These are phyloP conservation scores for Stratiolaelaps scimitus DNA, from an alignment of 1,140 invertebrate genomes.

Conservation along the genomic window DNA sequence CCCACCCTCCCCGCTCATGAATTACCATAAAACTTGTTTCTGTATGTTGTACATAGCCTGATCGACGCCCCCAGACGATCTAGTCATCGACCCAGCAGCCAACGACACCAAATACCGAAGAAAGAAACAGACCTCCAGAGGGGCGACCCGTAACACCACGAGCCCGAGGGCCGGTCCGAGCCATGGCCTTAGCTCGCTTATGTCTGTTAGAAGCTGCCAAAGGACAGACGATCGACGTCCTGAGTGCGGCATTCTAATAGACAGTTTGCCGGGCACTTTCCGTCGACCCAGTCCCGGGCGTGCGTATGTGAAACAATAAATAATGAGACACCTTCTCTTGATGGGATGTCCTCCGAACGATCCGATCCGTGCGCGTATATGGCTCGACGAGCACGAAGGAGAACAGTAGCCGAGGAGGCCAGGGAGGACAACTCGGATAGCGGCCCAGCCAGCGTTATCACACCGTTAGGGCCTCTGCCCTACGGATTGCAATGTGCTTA, in stretches of 20 bases:
- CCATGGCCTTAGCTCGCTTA: neutral
- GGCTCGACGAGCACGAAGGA: too few relatives aligned
- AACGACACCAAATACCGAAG: neutral
- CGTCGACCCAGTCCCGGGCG: too few relatives aligned
- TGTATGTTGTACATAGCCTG: conserved; percentile 4
- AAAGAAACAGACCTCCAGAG: too few relatives aligned
- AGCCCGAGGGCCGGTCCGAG: neutral
- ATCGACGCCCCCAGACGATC: conserved; percentile 21
- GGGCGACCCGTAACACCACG: too few relatives aligned
- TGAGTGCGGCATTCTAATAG: neutral
- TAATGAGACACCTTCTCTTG: too few relatives aligned
- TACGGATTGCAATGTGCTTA: neutral
- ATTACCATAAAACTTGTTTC: conserved; percentile 7
- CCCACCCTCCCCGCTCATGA: neutral
- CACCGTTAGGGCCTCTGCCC: neutral
- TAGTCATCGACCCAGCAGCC: conserved; percentile 23
- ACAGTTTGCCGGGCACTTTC: neutral
- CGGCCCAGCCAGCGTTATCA: too few relatives aligned
- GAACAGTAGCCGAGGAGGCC: too few relatives aligned
- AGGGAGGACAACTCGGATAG: too few relatives aligned
- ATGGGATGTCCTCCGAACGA: too few relatives aligned
- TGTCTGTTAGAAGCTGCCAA: neutral
- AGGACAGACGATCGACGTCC: neutral
- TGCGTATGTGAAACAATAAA: too few relatives aligned
- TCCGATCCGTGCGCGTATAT: too few relatives aligned